These are phyloP conservation scores for Acromyrmex echinatior DNA, from an alignment of 1,140 invertebrate species.

Conservation along the genomic window DNA sequence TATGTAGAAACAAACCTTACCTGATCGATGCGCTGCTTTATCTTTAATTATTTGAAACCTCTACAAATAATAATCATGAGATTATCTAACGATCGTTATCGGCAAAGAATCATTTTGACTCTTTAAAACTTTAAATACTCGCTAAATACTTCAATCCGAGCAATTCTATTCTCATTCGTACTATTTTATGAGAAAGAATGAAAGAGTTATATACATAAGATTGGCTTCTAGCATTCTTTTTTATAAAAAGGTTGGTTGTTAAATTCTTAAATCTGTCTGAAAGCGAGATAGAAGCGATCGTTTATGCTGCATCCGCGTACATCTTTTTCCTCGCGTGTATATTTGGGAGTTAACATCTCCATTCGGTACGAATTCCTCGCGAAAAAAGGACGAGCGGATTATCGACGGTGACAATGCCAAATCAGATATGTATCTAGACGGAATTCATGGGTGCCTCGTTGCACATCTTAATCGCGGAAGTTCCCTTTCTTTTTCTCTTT, in stretches of 20 bases:
- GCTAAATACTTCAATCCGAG: background rate
- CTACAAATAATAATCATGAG: background rate
- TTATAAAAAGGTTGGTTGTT: background rate
- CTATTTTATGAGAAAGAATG: background rate
- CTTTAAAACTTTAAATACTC: background rate
- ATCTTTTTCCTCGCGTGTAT: background rate
- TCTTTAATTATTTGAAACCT: background rate
- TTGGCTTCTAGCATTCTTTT: background rate
- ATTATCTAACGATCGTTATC: background rate
- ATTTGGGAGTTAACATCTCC: background rate
- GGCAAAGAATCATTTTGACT: background rate
- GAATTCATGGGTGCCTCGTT: constrained; percentile 65
- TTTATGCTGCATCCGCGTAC: background rate
- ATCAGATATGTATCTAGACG: constrained; percentile 72
- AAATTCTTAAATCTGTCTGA: background rate
- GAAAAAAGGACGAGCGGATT: constrained; percentile 43
- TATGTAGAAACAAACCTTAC: no score
- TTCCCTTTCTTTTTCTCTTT: background rate
- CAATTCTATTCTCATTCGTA: background rate
- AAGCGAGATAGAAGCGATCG: background rate
- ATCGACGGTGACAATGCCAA: constrained; percentile 61
- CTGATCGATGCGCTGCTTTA: background rate
- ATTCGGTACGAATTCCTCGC: constrained; percentile 1
- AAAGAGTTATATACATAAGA: background rate
- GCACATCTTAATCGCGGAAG: constrained; percentile 73